These are phyloP conservation scores for Ormyrus labotus DNA, from an alignment of 2,888 invertebrate species.

Conservation along the genomic window DNA sequence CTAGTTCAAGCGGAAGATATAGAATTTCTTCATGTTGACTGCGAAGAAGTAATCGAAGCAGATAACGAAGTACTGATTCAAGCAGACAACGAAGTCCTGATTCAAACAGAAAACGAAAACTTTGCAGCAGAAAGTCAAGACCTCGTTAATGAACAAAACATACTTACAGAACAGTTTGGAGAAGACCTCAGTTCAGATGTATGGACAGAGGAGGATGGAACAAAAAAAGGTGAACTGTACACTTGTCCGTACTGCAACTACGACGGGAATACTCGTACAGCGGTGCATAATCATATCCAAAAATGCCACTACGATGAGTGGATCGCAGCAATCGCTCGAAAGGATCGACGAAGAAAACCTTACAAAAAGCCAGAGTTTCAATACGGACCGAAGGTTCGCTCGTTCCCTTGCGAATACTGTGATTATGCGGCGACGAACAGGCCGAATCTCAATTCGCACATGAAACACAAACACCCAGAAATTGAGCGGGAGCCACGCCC, in stretches of 20 bases:
- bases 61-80: not conserved
- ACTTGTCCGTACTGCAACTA: conserved; percentile 47
- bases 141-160: not conserved
- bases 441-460: conserved; percentile 58
- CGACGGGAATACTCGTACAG: not conserved
- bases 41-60: not conserved
- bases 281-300: conserved; percentile 28
- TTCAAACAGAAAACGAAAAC: not conserved
- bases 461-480: conserved; percentile 54
- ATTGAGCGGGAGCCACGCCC: not conserved
- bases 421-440: conserved; percentile 57
- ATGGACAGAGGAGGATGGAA: not conserved
- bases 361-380: not conserved
- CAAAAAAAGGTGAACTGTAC: conserved; percentile 2
- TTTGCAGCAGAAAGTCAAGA: not conserved
- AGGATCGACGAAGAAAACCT: not conserved
- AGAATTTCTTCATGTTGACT: not conserved
- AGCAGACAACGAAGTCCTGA: not conserved
- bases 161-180: not conserved
- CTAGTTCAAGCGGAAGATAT: not conserved
- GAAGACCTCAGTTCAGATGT: not conserved
- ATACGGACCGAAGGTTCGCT: not conserved
- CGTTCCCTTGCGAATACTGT: conserved; percentile 46
- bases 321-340: not conserved
- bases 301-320: conserved; percentile 28